Conservation (phyloP, 2,888 invertebrate species). For the Protonemura montana region DNA sequence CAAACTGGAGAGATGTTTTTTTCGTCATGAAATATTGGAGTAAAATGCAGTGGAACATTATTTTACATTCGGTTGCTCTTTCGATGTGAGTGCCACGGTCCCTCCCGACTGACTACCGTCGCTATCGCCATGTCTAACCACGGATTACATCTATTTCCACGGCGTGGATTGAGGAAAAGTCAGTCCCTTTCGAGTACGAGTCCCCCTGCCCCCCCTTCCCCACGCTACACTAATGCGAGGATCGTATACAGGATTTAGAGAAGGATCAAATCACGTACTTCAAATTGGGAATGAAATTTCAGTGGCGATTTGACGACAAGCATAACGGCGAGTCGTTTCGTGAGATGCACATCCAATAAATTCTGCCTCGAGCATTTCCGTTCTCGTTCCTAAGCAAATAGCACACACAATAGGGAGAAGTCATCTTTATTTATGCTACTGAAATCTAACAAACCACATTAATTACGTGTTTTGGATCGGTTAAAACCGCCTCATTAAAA, state of each 20-base stretch:
- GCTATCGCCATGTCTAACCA: constrained; percentile 7
- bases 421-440: too few relatives aligned
- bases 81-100: background rate
- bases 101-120: background rate
- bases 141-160: constrained; percentile 24
- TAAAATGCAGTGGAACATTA: background rate
- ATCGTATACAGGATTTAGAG: constrained; percentile 35
- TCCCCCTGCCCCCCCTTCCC: too few relatives aligned
- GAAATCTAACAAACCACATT: background rate
- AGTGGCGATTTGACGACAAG: constrained; percentile 8
- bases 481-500: background rate
- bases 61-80: background rate
- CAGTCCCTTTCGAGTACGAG: constrained; percentile 8
- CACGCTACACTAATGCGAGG: constrained; percentile 31
- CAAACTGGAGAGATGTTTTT: background rate
- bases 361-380: background rate
- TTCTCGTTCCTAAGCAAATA: too few relatives aligned
- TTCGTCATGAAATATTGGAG: background rate
- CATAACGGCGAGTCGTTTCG: constrained; percentile 2
- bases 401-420: too few relatives aligned
- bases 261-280: constrained; percentile 36
- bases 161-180: constrained; percentile 22
- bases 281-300: constrained; percentile 32
- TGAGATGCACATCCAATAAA: background rate
- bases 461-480: background rate